Evolutionary conservation across 1,140 invertebrate species (phyloP).

Genomic region (Drosophila jambulina): DNA sequence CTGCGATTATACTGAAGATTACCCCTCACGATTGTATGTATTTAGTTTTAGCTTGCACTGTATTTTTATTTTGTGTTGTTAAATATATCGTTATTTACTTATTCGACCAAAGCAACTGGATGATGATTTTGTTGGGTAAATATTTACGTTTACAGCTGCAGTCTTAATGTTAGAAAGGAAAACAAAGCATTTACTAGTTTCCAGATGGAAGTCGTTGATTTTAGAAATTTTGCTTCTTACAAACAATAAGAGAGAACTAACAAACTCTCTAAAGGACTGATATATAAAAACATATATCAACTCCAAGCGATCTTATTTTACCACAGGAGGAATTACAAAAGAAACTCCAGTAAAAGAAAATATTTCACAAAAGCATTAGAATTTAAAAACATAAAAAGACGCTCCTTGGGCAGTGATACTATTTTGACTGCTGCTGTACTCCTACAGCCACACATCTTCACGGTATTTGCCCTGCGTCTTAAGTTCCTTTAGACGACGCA

Average conservation of each 20-base stretch:
- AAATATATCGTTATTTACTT: constrained; percentile 84
- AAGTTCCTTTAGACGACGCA: constrained; percentile 84
- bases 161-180: constrained; percentile 3
- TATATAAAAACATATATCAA: neutral
- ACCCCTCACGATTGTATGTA: constrained; percentile 71
- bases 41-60: constrained; percentile 78
- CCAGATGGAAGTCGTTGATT: constrained; percentile 1
- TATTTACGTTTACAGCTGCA: constrained; percentile 9
- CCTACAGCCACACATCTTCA: constrained; percentile 87
- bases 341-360: neutral
- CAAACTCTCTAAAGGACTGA: neutral
- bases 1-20: constrained; percentile 22
- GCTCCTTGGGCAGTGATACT: neutral
- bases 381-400: neutral
- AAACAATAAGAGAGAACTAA: neutral
- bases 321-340: neutral
- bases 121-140: neutral
- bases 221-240: neutral
- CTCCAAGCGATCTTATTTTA: neutral
- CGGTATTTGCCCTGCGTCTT: constrained; percentile 86
- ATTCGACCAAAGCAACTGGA: constrained; percentile 66
- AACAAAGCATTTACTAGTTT: neutral
- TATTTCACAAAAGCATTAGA: neutral
- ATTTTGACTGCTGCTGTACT: neutral
- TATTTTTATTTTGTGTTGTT: constrained; percentile 83